Evolutionary conservation across 30 jellyfish, hydroid and myxozoan species (phyloP), one percentile per base, ranked within the genome.

Genomic region (Aurelia aurita): DNA sequence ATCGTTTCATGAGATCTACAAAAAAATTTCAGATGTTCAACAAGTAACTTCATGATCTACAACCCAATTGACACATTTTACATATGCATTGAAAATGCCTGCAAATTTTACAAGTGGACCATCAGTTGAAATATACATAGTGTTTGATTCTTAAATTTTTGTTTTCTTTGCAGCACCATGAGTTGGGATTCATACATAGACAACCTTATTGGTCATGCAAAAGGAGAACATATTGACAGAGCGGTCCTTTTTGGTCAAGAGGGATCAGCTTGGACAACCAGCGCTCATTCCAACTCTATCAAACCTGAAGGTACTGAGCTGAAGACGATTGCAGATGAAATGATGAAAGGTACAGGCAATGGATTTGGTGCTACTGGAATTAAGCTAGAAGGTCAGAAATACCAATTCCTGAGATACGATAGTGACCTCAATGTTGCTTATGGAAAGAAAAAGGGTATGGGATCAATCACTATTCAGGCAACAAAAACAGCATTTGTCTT

Each of bases 131-230:
- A 10, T 10, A 14, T 9, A 18, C 23, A 18, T 60, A 14, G 13
- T 10, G 16, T 23, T 10, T 14, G 10, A 11, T 18, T 53, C 9
- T 8, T 55, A 25, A 22, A 2, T 32, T 2, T n/a, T 39, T 55
- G 14, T 49, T 54, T 68, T 74, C 21, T 51, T 74, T 74, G 43
- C 49, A 74, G 86, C 51, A 88, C 21, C 69, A 91, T 91, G 98
- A 62, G 90, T 62, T 91, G 98, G 98, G 98, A 91, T 63, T 12
- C 82, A 25, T 91, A 85, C 70, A 86, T 91, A 57, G 96, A 85
- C 59, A 77, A 71, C 44, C 51, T 91, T 23, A 55, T 86, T 26
- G 89, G 82, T 7, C 94, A 86, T 19, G 34, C 96, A 46, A 84
- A 43, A 25, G 85, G 57, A 7, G 4, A 82, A 16, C 91, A 70